Evolutionary conservation across 2,888 invertebrate species (phyloP).

Genomic region (Baronia brevicornis): DNA sequence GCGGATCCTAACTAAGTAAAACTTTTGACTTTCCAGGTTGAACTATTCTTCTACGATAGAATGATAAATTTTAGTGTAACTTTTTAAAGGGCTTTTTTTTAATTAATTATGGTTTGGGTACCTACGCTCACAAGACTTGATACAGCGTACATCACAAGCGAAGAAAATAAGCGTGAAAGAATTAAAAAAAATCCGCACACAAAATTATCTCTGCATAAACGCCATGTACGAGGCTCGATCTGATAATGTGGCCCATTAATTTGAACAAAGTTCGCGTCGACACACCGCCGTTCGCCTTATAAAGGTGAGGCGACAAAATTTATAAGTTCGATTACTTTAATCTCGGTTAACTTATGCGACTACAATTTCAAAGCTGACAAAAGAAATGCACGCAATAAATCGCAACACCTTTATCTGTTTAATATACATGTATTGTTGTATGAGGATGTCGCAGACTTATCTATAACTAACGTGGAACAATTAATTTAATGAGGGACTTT

Average conservation of each 20-base stretch:
- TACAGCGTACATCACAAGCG: conserved; percentile 31
- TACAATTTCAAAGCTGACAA: conserved; percentile 76
- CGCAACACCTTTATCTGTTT: conserved; percentile 60
- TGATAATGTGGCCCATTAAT: conserved; percentile 74
- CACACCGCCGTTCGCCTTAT: conserved; percentile 65
- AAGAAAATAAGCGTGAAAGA: conserved; percentile 42
- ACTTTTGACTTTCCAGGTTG: too few relatives aligned
- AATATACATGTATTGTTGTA: conserved; percentile 68
- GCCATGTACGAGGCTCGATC: conserved; percentile 72
- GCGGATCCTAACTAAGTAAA: too few relatives aligned
- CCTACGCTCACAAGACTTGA: conserved; percentile 29
- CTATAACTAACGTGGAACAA: conserved; percentile 64
- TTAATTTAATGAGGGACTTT: conserved; percentile 69
- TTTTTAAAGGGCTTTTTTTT: conserved; percentile 10
- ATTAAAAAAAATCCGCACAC: conserved; percentile 57
- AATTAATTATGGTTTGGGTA: conserved; percentile 23
- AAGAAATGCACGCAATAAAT: conserved; percentile 76
- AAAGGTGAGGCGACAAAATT: conserved; percentile 76
- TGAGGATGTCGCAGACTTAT: conserved; percentile 50
- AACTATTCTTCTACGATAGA: conserved; percentile 23
- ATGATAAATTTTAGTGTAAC: conserved; percentile 18
- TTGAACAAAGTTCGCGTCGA: conserved; percentile 74
- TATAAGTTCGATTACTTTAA: conserved; percentile 77
- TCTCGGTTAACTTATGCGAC: conserved; percentile 75
- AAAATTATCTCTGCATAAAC: conserved; percentile 75